Conservation (phyloP, 2,888 invertebrate species). For the Plebejus anna region DNA sequence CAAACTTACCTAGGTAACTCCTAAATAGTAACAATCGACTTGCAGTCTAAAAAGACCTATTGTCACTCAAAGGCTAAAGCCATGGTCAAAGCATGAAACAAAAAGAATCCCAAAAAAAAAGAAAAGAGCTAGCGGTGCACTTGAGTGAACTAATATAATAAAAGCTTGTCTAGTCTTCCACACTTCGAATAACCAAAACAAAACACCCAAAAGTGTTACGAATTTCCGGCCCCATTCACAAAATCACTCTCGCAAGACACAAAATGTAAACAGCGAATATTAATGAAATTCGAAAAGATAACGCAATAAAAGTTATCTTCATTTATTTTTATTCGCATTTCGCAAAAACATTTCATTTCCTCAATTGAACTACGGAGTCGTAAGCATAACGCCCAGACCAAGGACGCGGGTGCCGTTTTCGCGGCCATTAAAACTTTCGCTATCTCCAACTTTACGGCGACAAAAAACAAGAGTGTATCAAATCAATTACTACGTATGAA, state of each 20-base stretch:
- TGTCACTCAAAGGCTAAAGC: neutral
- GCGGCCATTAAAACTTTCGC: slow-evolving; percentile 25
- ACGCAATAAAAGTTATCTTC: slow-evolving; percentile 13
- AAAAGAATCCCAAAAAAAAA: neutral
- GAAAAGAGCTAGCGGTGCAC: too few relatives aligned
- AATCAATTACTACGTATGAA: slow-evolving; percentile 5
- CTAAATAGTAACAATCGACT: too few relatives aligned
- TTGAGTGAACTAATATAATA: neutral
- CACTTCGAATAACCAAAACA: neutral
- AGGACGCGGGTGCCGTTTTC: slow-evolving; percentile 24
- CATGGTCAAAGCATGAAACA: neutral
- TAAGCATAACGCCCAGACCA: neutral
- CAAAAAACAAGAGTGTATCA: slow-evolving; percentile 26
- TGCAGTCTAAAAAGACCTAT: neutral
- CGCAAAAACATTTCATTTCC: slow-evolving; percentile 9
- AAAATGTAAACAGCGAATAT: neutral
- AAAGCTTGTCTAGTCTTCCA: neutral
- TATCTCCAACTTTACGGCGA: slow-evolving; percentile 18
- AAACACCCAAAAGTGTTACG: neutral
- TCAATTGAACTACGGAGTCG: neutral
- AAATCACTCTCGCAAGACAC: neutral
- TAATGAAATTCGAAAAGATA: neutral
- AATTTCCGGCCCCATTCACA: neutral
- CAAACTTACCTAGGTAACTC: neutral
- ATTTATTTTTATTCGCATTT: slow-evolving; percentile 1